Percentiles rank a stretch among this genome's conserved stretches.
phyloP scores from a whole-genome alignment of 2,113 vertebrate species.

The Macroglossus sobrinus region DNA sequence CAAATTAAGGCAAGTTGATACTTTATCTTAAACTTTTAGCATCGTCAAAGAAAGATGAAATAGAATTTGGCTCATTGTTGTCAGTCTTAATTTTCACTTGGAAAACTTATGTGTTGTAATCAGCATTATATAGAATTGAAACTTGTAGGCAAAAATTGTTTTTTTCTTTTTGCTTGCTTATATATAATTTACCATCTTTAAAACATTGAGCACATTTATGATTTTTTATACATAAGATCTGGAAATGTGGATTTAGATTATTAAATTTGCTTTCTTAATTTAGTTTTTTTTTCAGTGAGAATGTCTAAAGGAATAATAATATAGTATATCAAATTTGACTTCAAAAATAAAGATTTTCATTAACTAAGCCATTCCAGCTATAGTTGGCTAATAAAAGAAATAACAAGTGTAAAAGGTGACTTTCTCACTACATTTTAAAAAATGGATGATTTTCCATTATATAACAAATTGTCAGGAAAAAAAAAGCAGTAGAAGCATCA shows the following conservation, averaged over 20 bases:
- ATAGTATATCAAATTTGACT: background rate
- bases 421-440: background rate
- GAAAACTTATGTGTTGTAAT: background rate
- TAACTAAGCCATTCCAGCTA: background rate
- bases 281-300: background rate
- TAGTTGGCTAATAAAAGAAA: background rate
- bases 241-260: background rate
- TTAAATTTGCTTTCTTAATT: constrained; percentile 24
- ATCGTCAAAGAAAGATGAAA: constrained; percentile 39
- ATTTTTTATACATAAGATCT: background rate
- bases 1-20: background rate
- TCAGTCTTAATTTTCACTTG: constrained; percentile 38
- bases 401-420: background rate
- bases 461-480: constrained; percentile 14
- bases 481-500: background rate
- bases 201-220: background rate
- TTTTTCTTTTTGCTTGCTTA: background rate
- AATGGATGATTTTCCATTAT: background rate
- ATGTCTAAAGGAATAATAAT: background rate
- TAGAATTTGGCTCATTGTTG: constrained; percentile 22
- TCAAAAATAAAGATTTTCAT: constrained; percentile 34
- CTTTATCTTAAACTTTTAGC: background rate
- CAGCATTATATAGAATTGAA: background rate
- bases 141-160: background rate
- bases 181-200: constrained; percentile 2